Evolutionary conservation across 2,888 invertebrate species (phyloP).

Genomic region (Thymelicus sylvestris): DNA sequence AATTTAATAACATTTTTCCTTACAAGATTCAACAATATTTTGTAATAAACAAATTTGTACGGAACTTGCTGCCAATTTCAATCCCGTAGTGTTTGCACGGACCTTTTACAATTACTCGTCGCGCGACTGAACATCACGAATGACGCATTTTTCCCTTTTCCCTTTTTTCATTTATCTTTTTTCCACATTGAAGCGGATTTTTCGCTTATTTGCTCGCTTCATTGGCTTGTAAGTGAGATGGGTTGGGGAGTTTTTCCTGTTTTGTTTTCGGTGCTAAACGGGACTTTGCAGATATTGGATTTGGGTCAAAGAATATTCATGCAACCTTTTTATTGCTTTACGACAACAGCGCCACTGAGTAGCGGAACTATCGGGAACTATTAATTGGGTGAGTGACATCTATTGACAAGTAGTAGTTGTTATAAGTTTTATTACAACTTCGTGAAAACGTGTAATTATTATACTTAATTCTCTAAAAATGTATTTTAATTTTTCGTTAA

Average conservation of each 20-base stretch:
- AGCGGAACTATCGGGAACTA: slow-evolving; percentile 52
- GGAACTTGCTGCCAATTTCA: slow-evolving; percentile 51
- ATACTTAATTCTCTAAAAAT: background rate
- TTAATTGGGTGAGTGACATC: slow-evolving; percentile 51
- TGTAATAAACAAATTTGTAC: slow-evolving; percentile 41
- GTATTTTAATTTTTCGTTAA: background rate
- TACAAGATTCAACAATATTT: background rate
- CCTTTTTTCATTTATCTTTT: slow-evolving; percentile 72
- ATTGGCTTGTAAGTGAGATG: slow-evolving; percentile 83
- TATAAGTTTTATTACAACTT: background rate
- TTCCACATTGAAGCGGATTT: slow-evolving; percentile 78
- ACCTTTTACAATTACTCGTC: slow-evolving; percentile 72
- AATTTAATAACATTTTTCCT: no score
- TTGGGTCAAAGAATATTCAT: slow-evolving; percentile 44
- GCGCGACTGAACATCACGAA: slow-evolving; percentile 71
- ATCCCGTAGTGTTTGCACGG: slow-evolving; percentile 59
- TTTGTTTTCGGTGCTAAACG: slow-evolving; percentile 57
- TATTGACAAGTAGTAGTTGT: slow-evolving; percentile 50
- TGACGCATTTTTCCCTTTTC: slow-evolving; percentile 62
- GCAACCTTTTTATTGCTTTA: slow-evolving; percentile 25
- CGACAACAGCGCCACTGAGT: slow-evolving; percentile 39
- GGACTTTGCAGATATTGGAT: slow-evolving; percentile 46
- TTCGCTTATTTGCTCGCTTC: slow-evolving; percentile 83
- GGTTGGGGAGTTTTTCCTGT: slow-evolving; percentile 61
- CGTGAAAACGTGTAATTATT: no score